Evolutionary conservation across 2,888 invertebrate species (phyloP).

Genomic region (Amiota mariae): DNA sequence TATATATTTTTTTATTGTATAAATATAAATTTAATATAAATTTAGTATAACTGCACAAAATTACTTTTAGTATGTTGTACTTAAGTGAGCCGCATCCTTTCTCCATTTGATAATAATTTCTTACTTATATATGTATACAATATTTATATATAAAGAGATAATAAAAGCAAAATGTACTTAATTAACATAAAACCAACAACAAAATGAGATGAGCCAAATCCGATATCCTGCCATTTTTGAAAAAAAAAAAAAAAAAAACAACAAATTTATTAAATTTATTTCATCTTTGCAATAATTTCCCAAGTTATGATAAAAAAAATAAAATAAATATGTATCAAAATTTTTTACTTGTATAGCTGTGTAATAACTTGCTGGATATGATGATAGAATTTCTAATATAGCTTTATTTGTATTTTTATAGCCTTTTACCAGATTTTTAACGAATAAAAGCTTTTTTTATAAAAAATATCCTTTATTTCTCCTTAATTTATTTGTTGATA

Average conservation of each 20-base stretch:
- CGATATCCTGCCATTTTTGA: not conserved
- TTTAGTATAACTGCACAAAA: not conserved
- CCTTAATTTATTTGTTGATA: too few species aligned
- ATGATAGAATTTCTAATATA: too few species aligned
- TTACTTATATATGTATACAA: too few species aligned
- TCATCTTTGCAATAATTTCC: too few species aligned
- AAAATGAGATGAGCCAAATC: not conserved
- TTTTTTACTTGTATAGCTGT: not conserved
- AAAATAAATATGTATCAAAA: not conserved
- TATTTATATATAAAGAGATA: too few species aligned
- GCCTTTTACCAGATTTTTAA: too few species aligned
- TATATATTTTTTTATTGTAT: too few species aligned
- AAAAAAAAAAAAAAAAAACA: too few species aligned
- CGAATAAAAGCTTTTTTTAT: too few species aligned
- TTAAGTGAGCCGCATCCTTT: not conserved
- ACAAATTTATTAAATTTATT: too few species aligned
- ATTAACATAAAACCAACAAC: not conserved
- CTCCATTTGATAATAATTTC: not conserved
- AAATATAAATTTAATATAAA: not conserved
- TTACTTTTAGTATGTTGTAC: not conserved
- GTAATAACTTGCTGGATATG: not conserved
- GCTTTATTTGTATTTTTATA: too few species aligned
- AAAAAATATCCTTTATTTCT: too few species aligned
- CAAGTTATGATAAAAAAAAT: not conserved
- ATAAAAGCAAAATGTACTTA: slow-evolving; percentile 5